Conservation (phyloP, 2,113 vertebrate genomes). For the Proteles cristata region DNA sequence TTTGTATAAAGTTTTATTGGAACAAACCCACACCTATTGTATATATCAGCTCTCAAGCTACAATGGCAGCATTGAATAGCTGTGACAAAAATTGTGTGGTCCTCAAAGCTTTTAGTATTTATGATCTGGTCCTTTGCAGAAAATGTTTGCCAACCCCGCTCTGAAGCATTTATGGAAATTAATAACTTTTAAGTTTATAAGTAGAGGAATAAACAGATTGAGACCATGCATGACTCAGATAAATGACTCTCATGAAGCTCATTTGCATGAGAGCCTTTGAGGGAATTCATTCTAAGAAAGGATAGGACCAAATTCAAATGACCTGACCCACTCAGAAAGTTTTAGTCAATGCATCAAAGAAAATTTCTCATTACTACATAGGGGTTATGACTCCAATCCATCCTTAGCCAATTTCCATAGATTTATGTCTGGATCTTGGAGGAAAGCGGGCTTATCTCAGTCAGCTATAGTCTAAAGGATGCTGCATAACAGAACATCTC, state of each 20-base stretch:
- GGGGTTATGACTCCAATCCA: background rate
- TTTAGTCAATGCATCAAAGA: background rate
- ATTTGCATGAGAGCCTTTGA: background rate
- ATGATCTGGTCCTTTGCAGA: background rate
- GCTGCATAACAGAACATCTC: background rate
- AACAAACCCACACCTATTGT: background rate
- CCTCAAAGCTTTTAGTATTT: background rate
- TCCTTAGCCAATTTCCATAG: background rate
- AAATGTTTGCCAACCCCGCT: background rate
- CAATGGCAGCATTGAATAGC: background rate
- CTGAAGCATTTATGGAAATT: background rate
- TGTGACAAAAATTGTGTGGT: background rate
- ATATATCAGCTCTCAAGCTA: background rate
- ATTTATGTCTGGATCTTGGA: background rate
- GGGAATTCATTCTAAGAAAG: slow-evolving; percentile 26
- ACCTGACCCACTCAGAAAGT: background rate
- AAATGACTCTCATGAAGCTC: background rate
- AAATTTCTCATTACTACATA: background rate
- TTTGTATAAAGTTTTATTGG: slow-evolving; percentile 68
- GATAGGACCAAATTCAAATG: background rate
- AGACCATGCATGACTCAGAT: background rate
- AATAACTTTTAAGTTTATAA: slow-evolving; percentile 27
- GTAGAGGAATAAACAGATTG: background rate
- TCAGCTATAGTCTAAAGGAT: background rate
- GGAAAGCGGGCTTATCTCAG: background rate